Percentiles rank a stretch among this genome's conserved stretches.
Conservation (phyloP, 2,888 invertebrate species). For the Megamerina dolium region DNA sequence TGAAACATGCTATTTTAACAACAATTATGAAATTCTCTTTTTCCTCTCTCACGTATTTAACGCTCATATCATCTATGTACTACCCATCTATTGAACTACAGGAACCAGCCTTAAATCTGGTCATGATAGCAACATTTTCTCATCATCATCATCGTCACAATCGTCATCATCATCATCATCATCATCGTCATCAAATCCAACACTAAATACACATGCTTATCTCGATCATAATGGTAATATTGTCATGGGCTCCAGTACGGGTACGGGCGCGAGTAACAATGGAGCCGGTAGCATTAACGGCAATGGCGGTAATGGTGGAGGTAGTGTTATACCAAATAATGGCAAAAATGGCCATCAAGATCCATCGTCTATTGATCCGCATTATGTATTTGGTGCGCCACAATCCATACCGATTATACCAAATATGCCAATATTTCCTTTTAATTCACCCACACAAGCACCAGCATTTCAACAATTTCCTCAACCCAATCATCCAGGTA, state of each 20-base stretch:
- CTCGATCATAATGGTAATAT: constrained; percentile 27
- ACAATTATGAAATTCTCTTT: too few relatives aligned
- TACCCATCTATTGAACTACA: constrained; percentile 23
- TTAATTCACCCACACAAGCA: constrained; percentile 43
- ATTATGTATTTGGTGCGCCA: constrained; percentile 48
- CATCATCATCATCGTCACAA: constrained; percentile 35
- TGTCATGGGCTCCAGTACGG: not conserved
- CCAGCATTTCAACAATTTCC: constrained; percentile 49
- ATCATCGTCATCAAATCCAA: constrained; percentile 45
- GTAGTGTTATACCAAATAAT: constrained; percentile 17
- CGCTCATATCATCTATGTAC: constrained; percentile 1
- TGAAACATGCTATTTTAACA: too few relatives aligned
- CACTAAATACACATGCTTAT: constrained; percentile 42
- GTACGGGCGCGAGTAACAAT: constrained; percentile 5
- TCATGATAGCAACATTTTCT: constrained; percentile 41
- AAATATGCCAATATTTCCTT: constrained; percentile 47
- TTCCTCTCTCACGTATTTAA: constrained; percentile 7
- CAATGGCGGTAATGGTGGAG: constrained; percentile 14
- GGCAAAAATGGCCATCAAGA: constrained; percentile 26
- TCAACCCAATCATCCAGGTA: constrained; percentile 49
- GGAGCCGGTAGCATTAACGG: constrained; percentile 22
- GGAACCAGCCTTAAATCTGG: constrained; percentile 48
- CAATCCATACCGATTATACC: constrained; percentile 44
- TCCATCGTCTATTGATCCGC: constrained; percentile 50
- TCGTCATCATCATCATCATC: too few relatives aligned